Conservation (phyloP, 1,140 invertebrate genomes). For the Sitodiplosis mosellana region DNA sequence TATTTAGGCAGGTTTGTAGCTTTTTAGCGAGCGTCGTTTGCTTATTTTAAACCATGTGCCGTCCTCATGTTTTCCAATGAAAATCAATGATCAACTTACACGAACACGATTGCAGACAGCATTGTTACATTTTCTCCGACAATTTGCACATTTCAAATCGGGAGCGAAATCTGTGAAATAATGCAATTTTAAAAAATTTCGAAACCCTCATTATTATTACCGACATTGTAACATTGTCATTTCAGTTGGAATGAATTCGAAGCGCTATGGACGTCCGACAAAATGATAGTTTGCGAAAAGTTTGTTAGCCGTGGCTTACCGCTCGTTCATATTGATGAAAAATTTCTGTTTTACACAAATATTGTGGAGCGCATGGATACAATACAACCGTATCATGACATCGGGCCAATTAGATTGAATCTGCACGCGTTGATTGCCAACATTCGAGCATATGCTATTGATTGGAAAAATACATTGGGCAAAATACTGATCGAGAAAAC, state of each 20-base stretch:
- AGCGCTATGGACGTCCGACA: constrained; percentile 66
- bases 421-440: constrained; percentile 38
- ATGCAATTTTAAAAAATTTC: too few species aligned
- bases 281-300: constrained; percentile 49
- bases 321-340: constrained; percentile 59
- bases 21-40: too few species aligned
- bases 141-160: constrained; percentile 21
- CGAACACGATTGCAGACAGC: too few species aligned
- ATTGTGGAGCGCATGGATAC: constrained; percentile 50
- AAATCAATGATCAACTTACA: too few species aligned
- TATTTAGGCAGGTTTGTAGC: constrained; percentile 1
- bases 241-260: constrained; percentile 56
- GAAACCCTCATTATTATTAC: too few species aligned
- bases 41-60: too few species aligned
- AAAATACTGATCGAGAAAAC: constrained; percentile 36
- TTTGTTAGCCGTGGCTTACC: constrained; percentile 52
- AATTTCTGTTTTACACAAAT: constrained; percentile 62
- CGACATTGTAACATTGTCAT: neutral
- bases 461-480: constrained; percentile 52
- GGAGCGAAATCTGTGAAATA: too few species aligned
- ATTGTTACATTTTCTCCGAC: too few species aligned
- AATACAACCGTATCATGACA: constrained; percentile 35
- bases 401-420: constrained; percentile 48
- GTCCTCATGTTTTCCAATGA: too few species aligned
- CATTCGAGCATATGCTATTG: constrained; percentile 41